Evolutionary conservation across 2,113 vertebrate species (phyloP).

Genomic region (Oryzias javanicus): DNA sequence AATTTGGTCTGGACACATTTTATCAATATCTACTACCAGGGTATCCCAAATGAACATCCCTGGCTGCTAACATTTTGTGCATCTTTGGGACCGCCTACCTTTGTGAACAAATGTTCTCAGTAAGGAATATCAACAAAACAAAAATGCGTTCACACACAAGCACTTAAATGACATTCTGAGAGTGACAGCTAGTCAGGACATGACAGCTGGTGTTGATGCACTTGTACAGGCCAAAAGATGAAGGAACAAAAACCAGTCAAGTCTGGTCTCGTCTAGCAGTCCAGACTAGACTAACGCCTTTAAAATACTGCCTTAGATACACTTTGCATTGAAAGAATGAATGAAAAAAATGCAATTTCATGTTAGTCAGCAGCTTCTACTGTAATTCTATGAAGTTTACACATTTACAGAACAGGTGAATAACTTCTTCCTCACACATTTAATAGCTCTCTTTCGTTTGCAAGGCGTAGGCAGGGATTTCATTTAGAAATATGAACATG

Average conservation of each 20-base stretch:
- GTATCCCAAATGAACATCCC: constrained; percentile 12
- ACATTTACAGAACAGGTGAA: no score
- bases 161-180: neutral
- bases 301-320: neutral
- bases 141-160: constrained; percentile 1
- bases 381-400: no score
- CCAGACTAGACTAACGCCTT: neutral
- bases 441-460: no score
- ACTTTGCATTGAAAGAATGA: no score
- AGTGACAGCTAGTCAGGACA: neutral
- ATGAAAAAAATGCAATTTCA: no score
- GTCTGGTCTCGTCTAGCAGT: neutral
- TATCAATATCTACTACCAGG: neutral
- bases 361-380: no score
- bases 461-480: no score
- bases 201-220: neutral
- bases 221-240: constrained; percentile 1
- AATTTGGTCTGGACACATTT: neutral
- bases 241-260: neutral
- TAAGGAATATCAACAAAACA: constrained; percentile 15
- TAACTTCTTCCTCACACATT: no score
- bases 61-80: constrained; percentile 14
- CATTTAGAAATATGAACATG: no score
- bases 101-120: constrained; percentile 4
- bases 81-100: constrained; percentile 32